Base-by-base conservation (phyloP, 2,888 invertebrate species). In the Metopia argyrocephala region DNA sequence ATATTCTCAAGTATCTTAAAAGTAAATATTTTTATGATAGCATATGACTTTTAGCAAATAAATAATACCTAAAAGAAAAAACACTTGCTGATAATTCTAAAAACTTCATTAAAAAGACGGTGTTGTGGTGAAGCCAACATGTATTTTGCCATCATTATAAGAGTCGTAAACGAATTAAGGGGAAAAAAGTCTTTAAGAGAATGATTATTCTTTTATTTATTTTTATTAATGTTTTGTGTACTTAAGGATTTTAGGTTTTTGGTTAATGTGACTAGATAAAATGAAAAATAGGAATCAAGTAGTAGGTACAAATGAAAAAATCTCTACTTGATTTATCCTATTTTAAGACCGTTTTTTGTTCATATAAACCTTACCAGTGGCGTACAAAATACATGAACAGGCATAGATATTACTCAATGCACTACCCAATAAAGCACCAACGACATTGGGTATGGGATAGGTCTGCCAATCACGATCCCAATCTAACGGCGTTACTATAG, bases 401-500 rank as follows among this genome's bases (percentile, higher is more conserved):
- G 87, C 87, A 70, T 89, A 89, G 5, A 92, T 90, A 83, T 92
- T 92, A 3, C 91, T 91, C 31, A 91, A 69, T 38, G 91, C 91
- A 85, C 91, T 93, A 12, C 94, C 94, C 57, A 92, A 80, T 3
- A 94, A 85, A 1, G 93, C 93, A 5, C 94, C 94, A 45, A 92
- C 89, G 25, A 92, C 91, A 86, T 94, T 94, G 3, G 94, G 93
- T 85, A 94, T 93, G 1, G 94, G 94, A 93, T 94, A 94, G 0
- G 85, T 78, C 91, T 96, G 96, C 96, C 96, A 97, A 12, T 95
- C 94, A 79, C 94, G 92, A 86, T 96, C 95, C 97, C 97, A 97
- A 88, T 97, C 97, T 46, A 97, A 90, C 1, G 97, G 96, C 75
- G 96, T 94, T 3, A 95, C 94, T 82, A 95, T 92, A 7, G 96